Conservation (phyloP, 1,140 invertebrate genomes). For the Asbolus verrucosus region DNA sequence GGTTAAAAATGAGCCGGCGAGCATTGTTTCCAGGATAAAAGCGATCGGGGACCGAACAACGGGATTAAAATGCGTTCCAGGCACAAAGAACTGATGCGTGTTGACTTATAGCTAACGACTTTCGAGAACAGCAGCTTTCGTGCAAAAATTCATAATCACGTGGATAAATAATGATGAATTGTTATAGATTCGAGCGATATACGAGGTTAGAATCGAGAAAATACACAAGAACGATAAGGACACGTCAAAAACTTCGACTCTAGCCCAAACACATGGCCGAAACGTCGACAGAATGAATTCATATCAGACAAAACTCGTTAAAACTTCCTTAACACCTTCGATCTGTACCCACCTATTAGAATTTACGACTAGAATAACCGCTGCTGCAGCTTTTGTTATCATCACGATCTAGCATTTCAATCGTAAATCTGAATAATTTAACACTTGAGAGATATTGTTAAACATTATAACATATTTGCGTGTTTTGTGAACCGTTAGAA, state of each 20-base stretch:
- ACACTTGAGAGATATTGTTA: neutral
- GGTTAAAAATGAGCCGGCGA: conserved; percentile 13
- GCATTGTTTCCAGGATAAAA: conserved; percentile 33
- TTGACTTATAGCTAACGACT: conserved; percentile 32
- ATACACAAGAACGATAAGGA: neutral
- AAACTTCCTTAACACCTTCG: neutral
- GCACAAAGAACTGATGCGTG: conserved; percentile 30
- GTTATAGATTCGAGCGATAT: conserved; percentile 14
- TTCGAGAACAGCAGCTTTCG: conserved; percentile 6
- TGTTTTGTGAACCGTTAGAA: conserved; percentile 20
- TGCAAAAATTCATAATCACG: conserved; percentile 1
- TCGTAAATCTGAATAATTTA: conserved; percentile 3
- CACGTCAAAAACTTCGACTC: no score
- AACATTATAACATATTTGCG: conserved; percentile 1
- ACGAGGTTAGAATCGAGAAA: neutral
- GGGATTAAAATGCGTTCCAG: conserved; percentile 15
- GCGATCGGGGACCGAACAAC: conserved; percentile 29
- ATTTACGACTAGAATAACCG: neutral
- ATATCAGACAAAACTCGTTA: neutral
- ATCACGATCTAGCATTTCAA: neutral
- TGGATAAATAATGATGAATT: conserved; percentile 13
- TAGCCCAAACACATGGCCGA: no score
- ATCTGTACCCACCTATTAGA: no score
- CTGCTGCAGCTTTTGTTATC: neutral
- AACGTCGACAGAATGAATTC: neutral